These are phyloP conservation scores for Catocala sponsa DNA, from an alignment of 2,888 invertebrate genomes.

Conservation along the genomic window DNA sequence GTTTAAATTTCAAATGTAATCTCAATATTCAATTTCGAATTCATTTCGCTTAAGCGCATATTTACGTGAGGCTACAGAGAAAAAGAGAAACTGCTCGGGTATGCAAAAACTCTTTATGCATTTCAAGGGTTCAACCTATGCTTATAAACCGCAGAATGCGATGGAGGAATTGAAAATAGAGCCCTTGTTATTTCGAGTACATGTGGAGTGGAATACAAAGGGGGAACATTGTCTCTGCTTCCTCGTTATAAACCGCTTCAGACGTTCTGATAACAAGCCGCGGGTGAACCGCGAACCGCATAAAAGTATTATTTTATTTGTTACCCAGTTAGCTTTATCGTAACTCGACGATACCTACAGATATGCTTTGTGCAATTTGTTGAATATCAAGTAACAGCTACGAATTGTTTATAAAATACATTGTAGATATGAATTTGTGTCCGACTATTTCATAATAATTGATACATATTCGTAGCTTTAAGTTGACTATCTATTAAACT, in stretches of 20 bases:
- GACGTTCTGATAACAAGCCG: slow-evolving; percentile 83
- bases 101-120: slow-evolving; percentile 75
- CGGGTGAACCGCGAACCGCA: slow-evolving; percentile 57
- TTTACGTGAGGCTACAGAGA: slow-evolving; percentile 58
- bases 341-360: background rate
- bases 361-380: background rate
- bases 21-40: slow-evolving; percentile 59
- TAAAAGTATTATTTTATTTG: slow-evolving; percentile 61
- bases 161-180: slow-evolving; percentile 85
- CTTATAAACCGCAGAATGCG: slow-evolving; percentile 70
- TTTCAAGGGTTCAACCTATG: slow-evolving; percentile 69
- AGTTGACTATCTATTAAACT: too few relatives aligned
- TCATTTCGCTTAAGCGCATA: slow-evolving; percentile 57
- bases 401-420: background rate
- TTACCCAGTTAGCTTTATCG: slow-evolving; percentile 41
- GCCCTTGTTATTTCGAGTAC: slow-evolving; percentile 86
- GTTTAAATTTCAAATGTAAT: slow-evolving; percentile 52
- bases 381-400: background rate
- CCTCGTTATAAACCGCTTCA: slow-evolving; percentile 82
- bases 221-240: slow-evolving; percentile 79
- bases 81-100: slow-evolving; percentile 66
- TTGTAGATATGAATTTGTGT: too few relatives aligned
- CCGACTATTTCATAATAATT: too few relatives aligned
- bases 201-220: slow-evolving; percentile 83
- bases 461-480: too few relatives aligned